Base-by-base conservation (phyloP, 1,140 invertebrate species). In the Lethocerus indicus region DNA sequence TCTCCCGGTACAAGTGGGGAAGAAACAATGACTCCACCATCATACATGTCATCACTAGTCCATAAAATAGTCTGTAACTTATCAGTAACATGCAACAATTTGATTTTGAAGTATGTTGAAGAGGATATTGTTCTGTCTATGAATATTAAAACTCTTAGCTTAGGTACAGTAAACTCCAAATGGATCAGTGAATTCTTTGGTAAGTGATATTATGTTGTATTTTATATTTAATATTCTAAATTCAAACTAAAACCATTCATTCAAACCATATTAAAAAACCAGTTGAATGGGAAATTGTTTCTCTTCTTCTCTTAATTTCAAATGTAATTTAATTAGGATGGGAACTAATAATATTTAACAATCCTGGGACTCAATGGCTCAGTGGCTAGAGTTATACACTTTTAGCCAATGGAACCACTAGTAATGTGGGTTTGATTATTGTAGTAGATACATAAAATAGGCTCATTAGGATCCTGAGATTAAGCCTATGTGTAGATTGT, bases 101-200 rank as follows among this genome's bases (percentile, higher is more conserved):
- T 96, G 6, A 94, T 96, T 51, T 68, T 97, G n/a, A 96, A 96
- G 64, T 95, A 93, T 69, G 87, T 95, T 2, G 91, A 97, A 64
- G 91, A 95, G 60, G 93, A 97, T 63, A 91, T 96, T 59, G 90
- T 95, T 6, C 69, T 97, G 12, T 94, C 89, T 12, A 76, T 96
- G 55, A 95, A 95, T 66, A 82, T 93, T 1, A 86, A 89, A 66
- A 81, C 83, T 47, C 72, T 91, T 23, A 81, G 80, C 57, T 76
- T 87, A 52, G 79, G 81, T 61, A 84, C 84, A 54, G 87, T 81
- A 5, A 79, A 89, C 62, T 69, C 77, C 14, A 72, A 82, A 54
- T 96, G 92, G 92, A 73, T 83, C 54, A 73, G 81, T 46, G 71
- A 83, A 24, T 95, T 92, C 70, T 77, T 81, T 54, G 91, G 85